phyloP scores from a whole-genome alignment of 2,888 invertebrate species.

The Folsomia manolachei region DNA sequence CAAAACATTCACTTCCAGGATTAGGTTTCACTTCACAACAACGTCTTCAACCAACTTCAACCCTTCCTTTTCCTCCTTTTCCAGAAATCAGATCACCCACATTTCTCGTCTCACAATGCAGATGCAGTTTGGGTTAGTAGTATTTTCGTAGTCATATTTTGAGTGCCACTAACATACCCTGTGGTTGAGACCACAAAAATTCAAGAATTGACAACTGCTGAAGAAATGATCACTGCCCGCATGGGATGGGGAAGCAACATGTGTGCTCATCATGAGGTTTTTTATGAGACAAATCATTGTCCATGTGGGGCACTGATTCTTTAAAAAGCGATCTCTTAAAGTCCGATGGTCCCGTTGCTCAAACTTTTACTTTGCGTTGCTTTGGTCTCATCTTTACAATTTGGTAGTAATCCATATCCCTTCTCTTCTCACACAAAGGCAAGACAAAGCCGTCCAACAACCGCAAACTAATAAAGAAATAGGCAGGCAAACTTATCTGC shows the following conservation, averaged over 20 bases:
- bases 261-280: not conserved
- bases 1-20: conserved; percentile 33
- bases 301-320: conserved; percentile 7
- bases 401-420: not conserved
- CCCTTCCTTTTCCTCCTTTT: conserved; percentile 1
- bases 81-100: not conserved
- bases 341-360: not conserved
- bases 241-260: conserved; percentile 3
- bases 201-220: not conserved
- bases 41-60: conserved; percentile 2
- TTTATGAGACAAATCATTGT: conserved; percentile 4
- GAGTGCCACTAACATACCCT: not conserved
- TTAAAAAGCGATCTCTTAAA: not conserved
- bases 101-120: not conserved
- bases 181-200: not conserved
- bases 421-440: too few relatives aligned
- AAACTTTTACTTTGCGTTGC: not conserved
- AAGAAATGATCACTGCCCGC: not conserved
- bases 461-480: too few relatives aligned
- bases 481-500: too few relatives aligned
- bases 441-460: too few relatives aligned
- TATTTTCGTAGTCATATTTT: too few relatives aligned
- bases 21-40: conserved; percentile 28
- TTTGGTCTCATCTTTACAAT: not conserved
- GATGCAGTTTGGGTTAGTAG: too few relatives aligned